Percentiles rank a stretch among this genome's conserved stretches.
Conservation (phyloP, 2,797 vertebrate species). For the Pangasius larnaudii region DNA sequence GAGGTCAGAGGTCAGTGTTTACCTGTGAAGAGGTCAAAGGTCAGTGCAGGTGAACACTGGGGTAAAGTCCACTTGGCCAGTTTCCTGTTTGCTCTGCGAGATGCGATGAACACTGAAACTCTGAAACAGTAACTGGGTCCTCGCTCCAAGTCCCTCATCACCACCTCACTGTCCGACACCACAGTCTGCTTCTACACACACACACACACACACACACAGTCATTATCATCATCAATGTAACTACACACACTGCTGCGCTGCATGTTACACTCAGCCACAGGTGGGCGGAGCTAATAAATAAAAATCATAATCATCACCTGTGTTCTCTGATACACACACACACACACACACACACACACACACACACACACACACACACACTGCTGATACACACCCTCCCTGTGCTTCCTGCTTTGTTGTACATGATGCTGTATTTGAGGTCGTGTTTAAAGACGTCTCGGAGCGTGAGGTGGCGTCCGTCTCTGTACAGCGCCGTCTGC, state of each 20-base stretch:
- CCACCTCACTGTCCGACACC: constrained; percentile 65
- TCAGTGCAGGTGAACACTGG: constrained; percentile 56
- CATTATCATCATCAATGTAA: not conserved
- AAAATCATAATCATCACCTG: not conserved
- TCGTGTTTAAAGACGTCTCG: constrained; percentile 80
- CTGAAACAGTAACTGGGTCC: constrained; percentile 86
- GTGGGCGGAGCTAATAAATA: not conserved
- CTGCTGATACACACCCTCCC: constrained; percentile 73
- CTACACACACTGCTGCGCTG: not conserved
- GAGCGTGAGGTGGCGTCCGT: constrained; percentile 72
- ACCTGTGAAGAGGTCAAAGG: not conserved
- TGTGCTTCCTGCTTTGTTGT: constrained; percentile 84
- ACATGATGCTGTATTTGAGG: constrained; percentile 82
- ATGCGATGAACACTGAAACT: constrained; percentile 76
- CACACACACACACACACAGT: not conserved
- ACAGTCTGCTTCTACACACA: constrained; percentile 71
- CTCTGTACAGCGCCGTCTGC: constrained; percentile 68
- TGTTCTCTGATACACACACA: constrained; percentile 5
- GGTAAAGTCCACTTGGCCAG: constrained; percentile 72
- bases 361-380: constrained; percentile 62
- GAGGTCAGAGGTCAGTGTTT: not conserved
- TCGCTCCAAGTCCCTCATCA: constrained; percentile 72
- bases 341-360: constrained; percentile 14
- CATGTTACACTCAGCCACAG: not conserved
- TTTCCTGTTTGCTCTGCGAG: constrained; percentile 68